Base-by-base conservation (phyloP, 2,888 invertebrate genomes). In the Eupithecia inturbata region DNA sequence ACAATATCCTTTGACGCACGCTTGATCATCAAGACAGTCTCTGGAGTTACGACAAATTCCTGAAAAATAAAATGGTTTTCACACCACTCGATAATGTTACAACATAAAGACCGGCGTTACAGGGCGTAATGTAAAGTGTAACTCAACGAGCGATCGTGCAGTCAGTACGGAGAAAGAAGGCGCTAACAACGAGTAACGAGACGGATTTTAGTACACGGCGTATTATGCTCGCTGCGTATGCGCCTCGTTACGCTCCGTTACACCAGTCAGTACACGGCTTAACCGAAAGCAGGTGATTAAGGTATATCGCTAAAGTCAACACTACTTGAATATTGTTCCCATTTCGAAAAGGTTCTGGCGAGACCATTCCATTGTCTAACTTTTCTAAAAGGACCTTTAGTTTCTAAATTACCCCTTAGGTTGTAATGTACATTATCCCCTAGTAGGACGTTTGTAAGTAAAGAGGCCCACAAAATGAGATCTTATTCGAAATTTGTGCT, bases 1-100 rank as follows among this genome's bases (percentile, higher is more conserved):
- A 85, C 98, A 98, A n/a, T 97, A 96, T 16, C 96, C 96, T 88
- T 97, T 97, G 75, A 98, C 96, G 84, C 98, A 98, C 19, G 98
- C 92, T 92, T 98, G 98, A 83, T 98, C 97, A 22, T 96, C 95
- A 71, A 98, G 96, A 85, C 98, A 98, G 81, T 98, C 98, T 77
- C 98, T 95, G 28, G 97, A 96, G 81, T 96, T 97, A 80, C 96
- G 95, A 85, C 98, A 98, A 26, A 97, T 89, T 19, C 97, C 97
- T 95, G 89, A 84, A 93, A 95, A 77, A 36, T 22, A 33, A 33
- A 64, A 62, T 31, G 28, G 9, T 16, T 62, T 14, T 31, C 6
- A 45, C 4, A 19, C 19, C 19, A 45, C 19, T 45, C 45, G 45
- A 45, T 19, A 45, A 45, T 45, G 5, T 45, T 2, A 31, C 31